Base-by-base conservation (phyloP, 2,797 vertebrate genomes). In the Sebastiscus albofasciatus region DNA sequence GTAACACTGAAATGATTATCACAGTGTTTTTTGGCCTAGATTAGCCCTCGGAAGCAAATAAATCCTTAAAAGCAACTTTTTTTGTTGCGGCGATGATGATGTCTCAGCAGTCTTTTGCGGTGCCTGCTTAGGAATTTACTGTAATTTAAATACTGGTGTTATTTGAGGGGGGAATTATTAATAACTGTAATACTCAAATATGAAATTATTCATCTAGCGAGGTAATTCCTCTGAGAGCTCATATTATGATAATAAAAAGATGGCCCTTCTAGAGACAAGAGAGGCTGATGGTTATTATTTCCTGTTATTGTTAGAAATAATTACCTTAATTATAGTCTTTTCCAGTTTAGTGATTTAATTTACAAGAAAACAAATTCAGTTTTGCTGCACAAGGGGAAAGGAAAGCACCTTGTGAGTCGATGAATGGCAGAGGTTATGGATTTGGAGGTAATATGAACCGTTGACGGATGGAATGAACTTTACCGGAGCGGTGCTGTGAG, bases 381-480 rank as follows among this genome's bases (percentile, higher is more conserved):
- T 8, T 66, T 55, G 11, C 58, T 34, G 20, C 29, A 54, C 39
- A 61, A 46, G 42, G 34, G 26, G 16, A 6, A 70, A 74, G 60
- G 16, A 4, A 68, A 60, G 39, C 22, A 75, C 36, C 67, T 39
- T 3, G 7, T 24, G 11, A 70, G 83, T 83, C 34, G n/a, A 76
- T 84, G 80, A 56, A 24, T 58, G 49, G 29, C 54, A 67, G 54
- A 13, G 13, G 34, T 74, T 81, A 83, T 75, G 34, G 71, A 75
- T 87, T 73, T 58, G 20, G 26, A 62, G 64, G 60, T 24, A 70
- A 65, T 71, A 64, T 46, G 60, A 82, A 72, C 39, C 70, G 36
- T 11, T 80, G 73, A 73, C 55, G 46, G 78, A 70, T 80, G 6
- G 66, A 62, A 64, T 85, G 39, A 87, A 72, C 59, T 29, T 83